Evolutionary conservation across 1,140 invertebrate species (phyloP).

Genomic region (Leptinotarsa defecta): DNA sequence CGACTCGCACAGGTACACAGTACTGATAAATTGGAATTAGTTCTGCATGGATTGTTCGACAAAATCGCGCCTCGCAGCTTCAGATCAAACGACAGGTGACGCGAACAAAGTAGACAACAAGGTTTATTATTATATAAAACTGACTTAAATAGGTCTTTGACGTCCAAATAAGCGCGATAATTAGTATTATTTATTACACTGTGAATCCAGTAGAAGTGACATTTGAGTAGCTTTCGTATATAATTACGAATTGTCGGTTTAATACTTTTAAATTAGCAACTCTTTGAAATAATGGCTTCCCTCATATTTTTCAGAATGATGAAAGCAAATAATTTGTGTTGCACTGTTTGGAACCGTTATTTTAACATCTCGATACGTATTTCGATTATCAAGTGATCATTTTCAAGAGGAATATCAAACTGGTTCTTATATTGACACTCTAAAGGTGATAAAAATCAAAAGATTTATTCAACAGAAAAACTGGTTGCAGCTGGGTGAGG

Average conservation of each 20-base stretch:
- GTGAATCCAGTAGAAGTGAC: background rate
- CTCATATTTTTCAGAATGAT: no score
- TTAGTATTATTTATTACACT: conserved; percentile 45
- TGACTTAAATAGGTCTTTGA: conserved; percentile 43
- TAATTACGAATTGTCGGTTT: background rate
- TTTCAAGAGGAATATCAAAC: no score
- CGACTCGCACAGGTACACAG: conserved; percentile 2
- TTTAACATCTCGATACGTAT: no score
- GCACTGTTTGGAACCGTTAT: no score
- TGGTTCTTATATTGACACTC: no score
- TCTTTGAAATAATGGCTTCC: background rate
- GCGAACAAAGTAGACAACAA: conserved; percentile 45
- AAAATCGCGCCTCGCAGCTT: conserved; percentile 36
- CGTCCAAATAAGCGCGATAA: conserved; percentile 39
- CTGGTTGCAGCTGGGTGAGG: no score
- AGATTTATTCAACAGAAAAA: no score
- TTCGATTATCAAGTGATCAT: no score
- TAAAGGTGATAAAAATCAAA: no score
- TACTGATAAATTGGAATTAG: conserved; percentile 42
- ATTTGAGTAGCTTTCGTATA: background rate
- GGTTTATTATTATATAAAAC: conserved; percentile 42
- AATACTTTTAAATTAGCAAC: background rate
- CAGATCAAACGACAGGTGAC: conserved; percentile 43
- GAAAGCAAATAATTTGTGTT: no score
- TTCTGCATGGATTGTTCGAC: conserved; percentile 36